Base-by-base conservation (phyloP, 2,888 invertebrate genomes). In the Camponotus fellah region DNA sequence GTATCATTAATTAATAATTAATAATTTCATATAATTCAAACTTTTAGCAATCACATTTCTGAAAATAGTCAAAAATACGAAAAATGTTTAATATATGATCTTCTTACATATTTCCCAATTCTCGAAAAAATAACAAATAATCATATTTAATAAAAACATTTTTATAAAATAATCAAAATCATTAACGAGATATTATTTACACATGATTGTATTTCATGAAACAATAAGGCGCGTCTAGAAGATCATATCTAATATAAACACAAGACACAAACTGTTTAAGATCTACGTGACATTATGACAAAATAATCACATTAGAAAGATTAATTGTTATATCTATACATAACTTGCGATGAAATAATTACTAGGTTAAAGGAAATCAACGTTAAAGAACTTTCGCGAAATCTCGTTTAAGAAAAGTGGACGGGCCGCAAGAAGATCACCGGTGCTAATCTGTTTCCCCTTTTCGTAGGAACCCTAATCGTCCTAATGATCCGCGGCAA, bases 401-500 rank as follows among this genome's bases (percentile, higher is more conserved):
- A 85, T 68, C 34, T 60, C 75, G 79, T 86, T 88, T 88, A 86
- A 89, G 89, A 87, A 88, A 77, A 83, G 83, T 72, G 86, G 65
- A 64, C 82, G 85, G 86, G 87, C 89, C 89, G 82, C 87, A 85
- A 86, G 86, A 85, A 88, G 87, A 89, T 85, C 87, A 71, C 84
- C 71, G 80, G 81, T 79, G 90, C 87, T 94, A 94, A 94, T 94
- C 94, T 93, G 94, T 93, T 93, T 90, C 92, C 92, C 94, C 92
- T 92, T 93, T 92, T 92, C 88, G 90, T 89, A 90, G 91, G 91
- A 92, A 91, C 93, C 93, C 93, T 94, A 94, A 94, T 94, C 94
- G 94, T 93, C 92, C 94, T 94, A 94, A 94, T 94, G 94, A 94
- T 94, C 93, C 94, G 93, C 94, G 93, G 93, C 92, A 94, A 94